phyloP scores from a whole-genome alignment of 2,888 invertebrate genomes.

The Odontocerum albicorne region DNA sequence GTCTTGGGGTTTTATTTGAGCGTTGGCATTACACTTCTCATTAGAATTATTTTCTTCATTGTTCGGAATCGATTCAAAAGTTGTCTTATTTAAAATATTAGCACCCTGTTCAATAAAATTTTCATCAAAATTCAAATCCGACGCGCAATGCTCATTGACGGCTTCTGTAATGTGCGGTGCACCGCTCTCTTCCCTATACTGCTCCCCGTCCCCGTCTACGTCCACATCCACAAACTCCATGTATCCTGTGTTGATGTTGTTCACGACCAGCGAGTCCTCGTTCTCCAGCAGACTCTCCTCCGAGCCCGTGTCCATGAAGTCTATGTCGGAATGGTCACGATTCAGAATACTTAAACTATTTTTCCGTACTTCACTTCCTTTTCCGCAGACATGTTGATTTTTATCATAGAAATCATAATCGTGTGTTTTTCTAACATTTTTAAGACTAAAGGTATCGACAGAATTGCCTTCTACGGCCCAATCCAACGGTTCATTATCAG shows the following conservation, averaged over 20 bases:
- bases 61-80: background rate
- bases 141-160: conserved; percentile 40
- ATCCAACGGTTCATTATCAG: conserved; percentile 87
- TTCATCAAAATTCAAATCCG: conserved; percentile 49
- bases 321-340: conserved; percentile 62
- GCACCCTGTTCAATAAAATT: conserved; percentile 60
- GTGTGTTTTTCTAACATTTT: conserved; percentile 42
- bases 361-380: conserved; percentile 40
- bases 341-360: conserved; percentile 39
- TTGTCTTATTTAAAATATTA: conserved; percentile 39
- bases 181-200: conserved; percentile 40
- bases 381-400: conserved; percentile 51
- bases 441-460: conserved; percentile 69
- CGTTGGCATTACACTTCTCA: background rate
- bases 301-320: conserved; percentile 85
- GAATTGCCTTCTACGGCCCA: conserved; percentile 84
- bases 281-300: conserved; percentile 74
- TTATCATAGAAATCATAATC: conserved; percentile 47
- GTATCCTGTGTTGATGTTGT: conserved; percentile 63
- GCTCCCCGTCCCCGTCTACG: conserved; percentile 15
- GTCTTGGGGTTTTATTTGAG: conserved; percentile 3
- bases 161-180: conserved; percentile 44
- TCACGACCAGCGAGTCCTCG: conserved; percentile 8
- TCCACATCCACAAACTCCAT: conserved; percentile 63
- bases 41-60: conserved; percentile 6